Percentiles rank a stretch among this genome's conserved stretches.
These are phyloP conservation scores for Suricata suricatta DNA, from an alignment of 2,113 vertebrate genomes.

Conservation along the genomic window DNA sequence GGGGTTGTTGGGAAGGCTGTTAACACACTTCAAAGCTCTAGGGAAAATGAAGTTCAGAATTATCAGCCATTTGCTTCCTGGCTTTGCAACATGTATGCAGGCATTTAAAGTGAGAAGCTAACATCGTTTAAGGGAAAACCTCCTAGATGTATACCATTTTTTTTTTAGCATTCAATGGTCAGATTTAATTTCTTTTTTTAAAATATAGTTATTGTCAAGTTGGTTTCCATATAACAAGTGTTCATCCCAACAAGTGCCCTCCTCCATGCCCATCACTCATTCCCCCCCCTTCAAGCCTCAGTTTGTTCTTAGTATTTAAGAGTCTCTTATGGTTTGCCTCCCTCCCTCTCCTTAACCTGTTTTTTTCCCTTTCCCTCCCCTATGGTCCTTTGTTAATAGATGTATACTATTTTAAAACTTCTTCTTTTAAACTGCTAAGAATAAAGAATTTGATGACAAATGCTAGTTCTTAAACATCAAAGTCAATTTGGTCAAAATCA, in stretches of 20 bases:
- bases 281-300: too few species aligned
- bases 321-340: too few species aligned
- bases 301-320: too few species aligned
- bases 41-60: not conserved
- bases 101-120: not conserved
- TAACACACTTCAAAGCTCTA: not conserved
- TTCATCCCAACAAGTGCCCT: too few species aligned
- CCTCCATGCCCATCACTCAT: too few species aligned
- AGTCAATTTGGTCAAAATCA: not conserved
- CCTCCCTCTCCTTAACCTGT: too few species aligned
- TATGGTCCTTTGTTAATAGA: not conserved
- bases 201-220: too few species aligned
- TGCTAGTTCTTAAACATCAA: not conserved
- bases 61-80: not conserved
- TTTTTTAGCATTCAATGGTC: not conserved
- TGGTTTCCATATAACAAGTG: too few species aligned
- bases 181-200: too few species aligned
- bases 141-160: not conserved
- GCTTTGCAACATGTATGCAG: not conserved
- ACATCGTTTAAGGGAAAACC: not conserved
- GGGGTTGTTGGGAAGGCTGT: not conserved
- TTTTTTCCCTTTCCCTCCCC: too few species aligned
- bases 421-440: not conserved
- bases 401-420: not conserved
- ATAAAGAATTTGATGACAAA: not conserved